Conservation (phyloP, 2,113 vertebrate genomes). For the Pandion haliaetus region DNA sequence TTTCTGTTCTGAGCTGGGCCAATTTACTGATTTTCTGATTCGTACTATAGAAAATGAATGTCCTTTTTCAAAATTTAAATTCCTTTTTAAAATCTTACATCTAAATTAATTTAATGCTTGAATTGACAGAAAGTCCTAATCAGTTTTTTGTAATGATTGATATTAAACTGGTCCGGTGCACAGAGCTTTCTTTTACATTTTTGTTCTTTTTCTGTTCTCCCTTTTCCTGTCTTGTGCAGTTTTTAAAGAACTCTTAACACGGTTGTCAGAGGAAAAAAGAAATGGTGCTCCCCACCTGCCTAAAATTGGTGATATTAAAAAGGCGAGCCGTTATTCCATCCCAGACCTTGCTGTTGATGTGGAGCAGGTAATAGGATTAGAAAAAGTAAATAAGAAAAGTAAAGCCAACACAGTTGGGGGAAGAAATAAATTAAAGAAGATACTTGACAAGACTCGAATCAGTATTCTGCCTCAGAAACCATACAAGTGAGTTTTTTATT, state of each 20-base stretch:
- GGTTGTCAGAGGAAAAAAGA: slow-evolving; percentile 92
- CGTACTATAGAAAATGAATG: neutral
- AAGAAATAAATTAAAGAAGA: slow-evolving; percentile 97
- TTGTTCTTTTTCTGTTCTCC: neutral
- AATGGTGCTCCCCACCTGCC: slow-evolving; percentile 94
- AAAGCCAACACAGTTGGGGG: slow-evolving; percentile 95
- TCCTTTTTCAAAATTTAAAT: neutral
- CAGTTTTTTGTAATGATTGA: neutral
- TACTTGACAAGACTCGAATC: slow-evolving; percentile 97
- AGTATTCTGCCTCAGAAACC: slow-evolving; percentile 98
- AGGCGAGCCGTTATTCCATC: slow-evolving; percentile 95
- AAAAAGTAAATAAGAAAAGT: slow-evolving; percentile 95
- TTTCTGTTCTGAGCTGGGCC: neutral
- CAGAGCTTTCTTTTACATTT: neutral
- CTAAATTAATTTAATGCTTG: neutral
- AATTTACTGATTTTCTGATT: neutral
- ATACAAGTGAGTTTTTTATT: slow-evolving; percentile 86
- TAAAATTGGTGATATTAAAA: slow-evolving; percentile 98
- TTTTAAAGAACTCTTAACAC: slow-evolving; percentile 94
- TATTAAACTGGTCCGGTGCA: neutral
- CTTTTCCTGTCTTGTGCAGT: slow-evolving; percentile 72
- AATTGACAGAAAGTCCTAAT: neutral
- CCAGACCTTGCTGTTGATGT: slow-evolving; percentile 96
- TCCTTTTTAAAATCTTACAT: neutral
- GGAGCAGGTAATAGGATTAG: slow-evolving; percentile 95